These are phyloP conservation scores for Alcedo atthis DNA, from an alignment of 2,797 vertebrate species.

Conservation along the genomic window DNA sequence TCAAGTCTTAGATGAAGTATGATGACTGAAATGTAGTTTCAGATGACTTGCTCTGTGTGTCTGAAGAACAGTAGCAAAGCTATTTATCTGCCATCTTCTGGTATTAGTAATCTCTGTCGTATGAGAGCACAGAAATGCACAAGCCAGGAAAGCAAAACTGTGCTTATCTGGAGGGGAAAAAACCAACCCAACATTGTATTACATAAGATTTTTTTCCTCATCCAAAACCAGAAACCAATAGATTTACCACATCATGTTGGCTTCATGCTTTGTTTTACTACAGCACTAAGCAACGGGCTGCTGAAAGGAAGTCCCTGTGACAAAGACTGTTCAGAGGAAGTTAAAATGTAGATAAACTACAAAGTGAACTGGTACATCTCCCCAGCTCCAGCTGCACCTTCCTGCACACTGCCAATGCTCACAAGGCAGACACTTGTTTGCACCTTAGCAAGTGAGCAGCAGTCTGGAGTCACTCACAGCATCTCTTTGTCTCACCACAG, in stretches of 20 bases:
- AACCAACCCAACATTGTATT: neutral
- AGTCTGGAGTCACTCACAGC: neutral
- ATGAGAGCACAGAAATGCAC: neutral
- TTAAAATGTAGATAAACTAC: neutral
- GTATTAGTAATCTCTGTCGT: neutral
- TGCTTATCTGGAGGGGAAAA: neutral
- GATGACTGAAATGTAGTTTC: neutral
- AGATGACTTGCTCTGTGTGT: neutral
- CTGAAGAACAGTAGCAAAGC: neutral
- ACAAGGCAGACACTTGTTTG: neutral
- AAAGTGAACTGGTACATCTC: neutral
- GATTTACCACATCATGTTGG: neutral
- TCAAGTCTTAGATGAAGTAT: neutral
- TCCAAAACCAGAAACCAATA: neutral
- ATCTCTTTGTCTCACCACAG: neutral
- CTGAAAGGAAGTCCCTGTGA: constrained; percentile 7
- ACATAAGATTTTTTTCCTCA: neutral
- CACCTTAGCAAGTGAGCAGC: neutral
- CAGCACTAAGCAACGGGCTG: neutral
- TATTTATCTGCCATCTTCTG: neutral
- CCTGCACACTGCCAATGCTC: neutral
- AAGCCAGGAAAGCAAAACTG: neutral
- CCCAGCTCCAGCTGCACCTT: neutral
- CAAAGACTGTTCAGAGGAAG: constrained; percentile 34
- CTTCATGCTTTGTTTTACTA: neutral